Conservation (phyloP, 2,888 invertebrate species). For the Platycnemis pennipes region DNA sequence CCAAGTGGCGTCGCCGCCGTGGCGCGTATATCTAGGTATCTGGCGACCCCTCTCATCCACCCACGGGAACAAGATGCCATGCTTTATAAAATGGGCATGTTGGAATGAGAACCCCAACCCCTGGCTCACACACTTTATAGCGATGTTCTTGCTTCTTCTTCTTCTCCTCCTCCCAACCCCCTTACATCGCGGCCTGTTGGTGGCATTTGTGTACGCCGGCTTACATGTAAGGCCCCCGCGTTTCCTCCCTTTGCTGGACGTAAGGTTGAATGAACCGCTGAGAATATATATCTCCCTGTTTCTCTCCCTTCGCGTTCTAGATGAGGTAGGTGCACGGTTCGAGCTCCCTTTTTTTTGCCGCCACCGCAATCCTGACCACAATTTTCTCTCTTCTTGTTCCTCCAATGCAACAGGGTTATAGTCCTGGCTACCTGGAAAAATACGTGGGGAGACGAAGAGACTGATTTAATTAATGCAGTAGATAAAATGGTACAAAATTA, state of each 20-base stretch:
- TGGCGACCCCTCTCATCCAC: background rate
- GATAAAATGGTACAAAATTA: too few relatives aligned
- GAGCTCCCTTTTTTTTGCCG: background rate
- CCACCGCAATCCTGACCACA: background rate
- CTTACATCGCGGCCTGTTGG: background rate
- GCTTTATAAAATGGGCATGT: background rate
- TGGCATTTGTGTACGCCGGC: background rate
- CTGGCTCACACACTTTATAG: background rate
- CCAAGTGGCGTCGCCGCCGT: conserved; percentile 22
- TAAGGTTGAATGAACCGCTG: background rate
- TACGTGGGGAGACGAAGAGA: background rate
- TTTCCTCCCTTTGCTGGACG: background rate
- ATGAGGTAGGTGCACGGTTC: background rate
- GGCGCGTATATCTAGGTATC: background rate
- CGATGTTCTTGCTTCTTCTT: conserved; percentile 18
- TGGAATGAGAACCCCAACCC: background rate
- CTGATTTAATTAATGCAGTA: background rate
- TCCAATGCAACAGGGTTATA: background rate
- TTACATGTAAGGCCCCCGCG: background rate
- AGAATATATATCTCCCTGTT: background rate
- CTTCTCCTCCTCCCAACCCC: background rate
- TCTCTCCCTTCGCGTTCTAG: background rate
- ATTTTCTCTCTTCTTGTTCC: background rate
- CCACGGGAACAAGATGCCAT: background rate
- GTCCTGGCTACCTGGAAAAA: background rate